Evolutionary conservation across 2,113 vertebrate genomes (phyloP), one percentile per base, ranked within the genome.

Genomic region (Neolamprologus sp.): DNA sequence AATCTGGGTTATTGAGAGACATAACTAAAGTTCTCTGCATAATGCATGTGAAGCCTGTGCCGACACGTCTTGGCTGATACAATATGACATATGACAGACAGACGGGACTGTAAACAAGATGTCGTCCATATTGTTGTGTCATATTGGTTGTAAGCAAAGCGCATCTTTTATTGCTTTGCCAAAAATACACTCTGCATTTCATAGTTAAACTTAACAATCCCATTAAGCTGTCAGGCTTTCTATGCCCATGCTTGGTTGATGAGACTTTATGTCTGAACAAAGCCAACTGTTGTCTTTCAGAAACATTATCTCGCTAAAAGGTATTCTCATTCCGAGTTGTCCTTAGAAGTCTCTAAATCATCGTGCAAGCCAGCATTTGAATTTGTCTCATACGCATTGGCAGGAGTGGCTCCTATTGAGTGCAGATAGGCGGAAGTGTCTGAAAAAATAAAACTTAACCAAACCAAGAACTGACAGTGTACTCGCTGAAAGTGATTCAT

Each of bases 191-290:
- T 80, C 75, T 65, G 57, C 49, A 21, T 88, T 71, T 87, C 78
- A 33, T 9, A 40, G 85, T 87, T 73, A 42, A 87, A 93, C 63
- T 82, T 37, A 87, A 87, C 85, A 82, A 57, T 60, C 63, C 91
- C 88, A 88, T 91, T 87, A 92, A 91, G 81, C 86, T 84, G 91
- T 88, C 91, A 85, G 49, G 21, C 26, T 19, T n/a, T 71, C 79
- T 28, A 1, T 54, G 81, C 42, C 28, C 9, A 2, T 5, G 57
- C 26, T 23, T 5, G 16, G 19, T 4, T 65, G 57, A 86, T 53
- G 82, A 65, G 54, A 80, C 85, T 75, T 45, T n/a, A n/a, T 16
- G 5, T 86, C 87, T 21, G 17, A 82, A 14, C 71, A 49, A 68
- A 11, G 21, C 60, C 55, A 57, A 26, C 80, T 35, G 33, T 45